phyloP scores from a whole-genome alignment of 2,888 invertebrate species.

The Meiosimyza decipiens region DNA sequence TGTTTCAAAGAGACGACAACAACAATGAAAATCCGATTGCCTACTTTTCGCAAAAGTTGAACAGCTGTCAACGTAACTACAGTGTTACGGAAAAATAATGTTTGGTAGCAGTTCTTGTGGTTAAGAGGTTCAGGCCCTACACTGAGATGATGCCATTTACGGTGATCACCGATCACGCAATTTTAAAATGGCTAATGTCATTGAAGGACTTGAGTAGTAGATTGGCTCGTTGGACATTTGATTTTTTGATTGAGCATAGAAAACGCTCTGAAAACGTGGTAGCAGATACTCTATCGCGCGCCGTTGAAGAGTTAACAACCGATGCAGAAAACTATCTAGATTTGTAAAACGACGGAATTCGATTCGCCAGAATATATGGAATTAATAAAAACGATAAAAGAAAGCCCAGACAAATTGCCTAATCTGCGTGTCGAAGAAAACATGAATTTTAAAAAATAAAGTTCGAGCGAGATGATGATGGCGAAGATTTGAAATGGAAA shows the following conservation, averaged over 20 bases:
- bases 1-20: too few relatives aligned
- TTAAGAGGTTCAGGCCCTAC: too few relatives aligned
- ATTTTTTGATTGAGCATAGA: slow-evolving; percentile 45
- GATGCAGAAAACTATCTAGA: background rate
- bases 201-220: too few relatives aligned
- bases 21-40: too few relatives aligned
- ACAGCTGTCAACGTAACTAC: too few relatives aligned
- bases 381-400: background rate
- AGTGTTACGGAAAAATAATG: slow-evolving; percentile 17
- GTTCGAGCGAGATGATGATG: background rate
- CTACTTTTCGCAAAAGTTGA: too few relatives aligned
- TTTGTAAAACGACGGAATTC: background rate
- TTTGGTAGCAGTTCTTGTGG: background rate
- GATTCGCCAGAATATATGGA: background rate
- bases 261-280: slow-evolving; percentile 46
- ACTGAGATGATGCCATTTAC: too few relatives aligned
- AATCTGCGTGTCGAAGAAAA: slow-evolving; percentile 25
- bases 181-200: too few relatives aligned
- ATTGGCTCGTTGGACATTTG: slow-evolving; percentile 46
- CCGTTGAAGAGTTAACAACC: slow-evolving; percentile 15
- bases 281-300: slow-evolving; percentile 47
- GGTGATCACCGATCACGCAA: too few relatives aligned
- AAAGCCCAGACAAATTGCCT: slow-evolving; percentile 18
- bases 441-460: slow-evolving; percentile 17
- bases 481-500: slow-evolving; percentile 22